phyloP scores from a whole-genome alignment of 2,888 invertebrate genomes.

The Muscina levida region DNA sequence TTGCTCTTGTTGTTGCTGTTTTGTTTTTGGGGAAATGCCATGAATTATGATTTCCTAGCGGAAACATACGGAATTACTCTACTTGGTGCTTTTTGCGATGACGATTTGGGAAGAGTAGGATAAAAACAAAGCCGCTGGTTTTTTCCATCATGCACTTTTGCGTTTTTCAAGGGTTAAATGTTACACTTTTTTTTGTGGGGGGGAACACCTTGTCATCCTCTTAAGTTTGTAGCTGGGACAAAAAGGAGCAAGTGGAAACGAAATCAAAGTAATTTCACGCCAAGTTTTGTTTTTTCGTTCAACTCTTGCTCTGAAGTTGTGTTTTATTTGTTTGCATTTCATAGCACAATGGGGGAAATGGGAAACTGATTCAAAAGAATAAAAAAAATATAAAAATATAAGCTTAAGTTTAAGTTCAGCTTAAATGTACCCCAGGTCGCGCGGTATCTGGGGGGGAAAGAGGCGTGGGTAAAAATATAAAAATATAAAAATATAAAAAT shows the following conservation, averaged over 20 bases:
- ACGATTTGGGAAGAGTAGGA: neutral
- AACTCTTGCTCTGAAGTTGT: constrained; percentile 68
- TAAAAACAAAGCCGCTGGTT: neutral
- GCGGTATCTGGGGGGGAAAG: too few species aligned
- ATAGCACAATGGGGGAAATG: neutral
- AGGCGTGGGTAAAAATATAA: too few species aligned
- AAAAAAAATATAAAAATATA: too few species aligned
- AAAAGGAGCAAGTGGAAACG: constrained; percentile 64
- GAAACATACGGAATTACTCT: constrained; percentile 73
- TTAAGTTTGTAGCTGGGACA: neutral
- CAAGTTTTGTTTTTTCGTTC: constrained; percentile 73
- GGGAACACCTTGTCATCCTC: neutral
- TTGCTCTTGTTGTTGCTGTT: constrained; percentile 57
- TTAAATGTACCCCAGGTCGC: too few species aligned
- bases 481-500: too few species aligned
- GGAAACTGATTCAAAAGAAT: too few species aligned
- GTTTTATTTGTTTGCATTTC: constrained; percentile 46
- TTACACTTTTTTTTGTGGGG: constrained; percentile 31
- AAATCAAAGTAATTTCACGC: constrained; percentile 79
- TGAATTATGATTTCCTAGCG: constrained; percentile 79
- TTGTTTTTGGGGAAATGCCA: constrained; percentile 66
- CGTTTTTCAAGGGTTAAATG: constrained; percentile 77
- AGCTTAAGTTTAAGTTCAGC: too few species aligned
- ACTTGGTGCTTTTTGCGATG: neutral
- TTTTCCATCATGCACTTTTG: constrained; percentile 54